A percentile compares a stretch with the other conserved stretches of the same genome.
Evolutionary conservation across 37 sponge, comb jelly and placozoan genomes (phyloP).

Genomic region (Cladorhizidae sp.): DNA sequence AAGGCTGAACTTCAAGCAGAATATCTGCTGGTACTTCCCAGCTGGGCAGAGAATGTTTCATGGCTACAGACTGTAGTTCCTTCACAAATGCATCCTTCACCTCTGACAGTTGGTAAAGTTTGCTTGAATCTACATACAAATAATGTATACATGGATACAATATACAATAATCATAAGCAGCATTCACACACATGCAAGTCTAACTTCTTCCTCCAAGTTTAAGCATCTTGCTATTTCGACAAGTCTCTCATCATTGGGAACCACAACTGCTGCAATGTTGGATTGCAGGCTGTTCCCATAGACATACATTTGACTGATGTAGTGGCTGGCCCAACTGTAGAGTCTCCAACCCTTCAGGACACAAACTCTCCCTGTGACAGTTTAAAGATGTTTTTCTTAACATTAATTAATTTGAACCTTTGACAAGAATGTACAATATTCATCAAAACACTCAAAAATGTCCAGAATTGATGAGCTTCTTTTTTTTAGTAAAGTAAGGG

Average conservation of each 20-base stretch:
- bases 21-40: constrained; percentile 61
- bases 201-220: neutral
- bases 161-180: no score
- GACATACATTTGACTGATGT: constrained; percentile 56
- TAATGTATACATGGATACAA: neutral
- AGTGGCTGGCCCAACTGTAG: constrained; percentile 23
- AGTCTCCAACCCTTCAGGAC: constrained; percentile 53
- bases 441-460: no score
- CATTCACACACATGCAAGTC: neutral
- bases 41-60: constrained; percentile 15
- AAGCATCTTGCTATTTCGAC: neutral
- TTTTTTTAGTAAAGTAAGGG: no score
- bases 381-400: constrained; percentile 75
- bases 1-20: constrained; percentile 41
- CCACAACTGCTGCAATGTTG: constrained; percentile 59
- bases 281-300: constrained; percentile 39
- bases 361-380: constrained; percentile 76
- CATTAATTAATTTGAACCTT: no score
- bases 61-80: constrained; percentile 32
- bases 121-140: neutral
- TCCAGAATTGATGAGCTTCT: no score
- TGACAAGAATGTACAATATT: no score
- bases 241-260: constrained; percentile 21
- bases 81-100: constrained; percentile 11
- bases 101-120: constrained; percentile 4